Evolutionary conservation across 92 coral and sea anemone species (phyloP).

Genomic region (Pocillopora meandrina): DNA sequence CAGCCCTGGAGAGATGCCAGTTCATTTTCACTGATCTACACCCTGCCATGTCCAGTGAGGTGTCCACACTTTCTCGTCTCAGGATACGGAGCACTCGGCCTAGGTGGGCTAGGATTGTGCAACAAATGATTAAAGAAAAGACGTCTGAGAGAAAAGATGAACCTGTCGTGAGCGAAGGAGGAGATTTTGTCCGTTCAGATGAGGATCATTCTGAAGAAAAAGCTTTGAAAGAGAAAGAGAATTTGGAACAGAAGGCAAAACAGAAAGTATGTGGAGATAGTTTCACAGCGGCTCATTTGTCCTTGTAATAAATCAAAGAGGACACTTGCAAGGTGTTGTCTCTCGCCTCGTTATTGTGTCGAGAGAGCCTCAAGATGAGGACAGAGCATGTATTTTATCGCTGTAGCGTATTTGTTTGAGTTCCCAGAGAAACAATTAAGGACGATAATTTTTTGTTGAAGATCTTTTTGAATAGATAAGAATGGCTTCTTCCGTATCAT

Average conservation of each 20-base stretch:
- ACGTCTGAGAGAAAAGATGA: conserved; percentile 56
- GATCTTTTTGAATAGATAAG: too few relatives aligned
- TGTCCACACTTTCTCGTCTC: conserved; percentile 76
- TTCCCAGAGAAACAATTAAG: too few relatives aligned
- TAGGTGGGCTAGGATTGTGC: conserved; percentile 84
- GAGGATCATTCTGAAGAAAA: conserved; percentile 45
- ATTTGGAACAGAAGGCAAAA: conserved; percentile 52
- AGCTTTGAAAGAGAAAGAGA: conserved; percentile 55
- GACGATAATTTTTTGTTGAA: too few relatives aligned
- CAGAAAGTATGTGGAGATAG: background rate
- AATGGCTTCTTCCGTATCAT: too few relatives aligned
- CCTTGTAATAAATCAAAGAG: too few relatives aligned
- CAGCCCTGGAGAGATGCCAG: conserved; percentile 91
- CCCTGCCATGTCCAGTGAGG: conserved; percentile 95
- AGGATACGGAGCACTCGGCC: conserved; percentile 80
- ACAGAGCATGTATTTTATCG: too few relatives aligned
- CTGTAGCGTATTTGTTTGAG: too few relatives aligned
- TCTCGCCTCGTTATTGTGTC: too few relatives aligned
- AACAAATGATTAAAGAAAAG: conserved; percentile 78
- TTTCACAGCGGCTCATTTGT: background rate
- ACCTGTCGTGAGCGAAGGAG: conserved; percentile 56
- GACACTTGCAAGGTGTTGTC: too few relatives aligned
- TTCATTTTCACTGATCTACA: conserved; percentile 88
- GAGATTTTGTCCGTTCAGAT: conserved; percentile 44
- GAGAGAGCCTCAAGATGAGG: too few relatives aligned